A percentile compares a stretch with the other conserved stretches of the same genome.
Evolutionary conservation across 2,113 vertebrate genomes (phyloP).

Genomic region (human (Homo sapiens)): GRCh38 chr5:30898001-30898500

Average conservation of each 20-base stretch:
- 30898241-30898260: background rate
- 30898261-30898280: background rate
- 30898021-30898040: background rate
- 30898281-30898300: background rate
- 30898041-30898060: background rate
- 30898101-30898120: background rate
- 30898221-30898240: background rate
- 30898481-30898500: background rate
- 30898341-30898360: background rate
- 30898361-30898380: background rate
- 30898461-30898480: background rate
- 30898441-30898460: background rate
- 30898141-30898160: background rate
- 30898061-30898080: background rate
- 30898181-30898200: background rate
- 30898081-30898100: background rate
- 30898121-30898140: background rate
- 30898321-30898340: background rate
- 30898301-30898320: background rate
- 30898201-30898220: background rate
- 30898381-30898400: background rate
- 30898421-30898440: background rate
- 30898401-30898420: background rate
- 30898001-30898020: background rate
- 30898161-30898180: background rate